Evolutionary conservation across 2,797 vertebrate genomes (phyloP).

Genomic region (Podarcis lilfordi): DNA sequence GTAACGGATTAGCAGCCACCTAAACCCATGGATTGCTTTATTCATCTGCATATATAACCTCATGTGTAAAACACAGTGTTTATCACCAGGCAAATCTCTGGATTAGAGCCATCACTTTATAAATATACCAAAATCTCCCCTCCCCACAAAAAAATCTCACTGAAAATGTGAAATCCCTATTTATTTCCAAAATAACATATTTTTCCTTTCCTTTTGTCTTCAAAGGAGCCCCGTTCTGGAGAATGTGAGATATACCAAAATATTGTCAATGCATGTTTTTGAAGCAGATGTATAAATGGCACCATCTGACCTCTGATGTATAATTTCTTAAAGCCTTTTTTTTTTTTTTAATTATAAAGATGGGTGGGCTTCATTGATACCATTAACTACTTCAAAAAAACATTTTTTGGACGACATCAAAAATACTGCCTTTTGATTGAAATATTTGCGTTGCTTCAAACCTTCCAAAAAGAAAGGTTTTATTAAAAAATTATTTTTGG

Average conservation of each 20-base stretch:
- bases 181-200: neutral
- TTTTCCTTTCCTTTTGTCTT: neutral
- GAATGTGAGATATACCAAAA: neutral
- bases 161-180: neutral
- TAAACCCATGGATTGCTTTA: neutral
- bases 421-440: neutral
- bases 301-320: neutral
- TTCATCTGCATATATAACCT: constrained; percentile 12
- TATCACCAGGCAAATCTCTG: constrained; percentile 12
- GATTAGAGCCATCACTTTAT: constrained; percentile 9
- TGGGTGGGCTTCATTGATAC: neutral
- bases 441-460: neutral
- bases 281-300: neutral
- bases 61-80: neutral
- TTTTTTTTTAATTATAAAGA: neutral
- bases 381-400: neutral
- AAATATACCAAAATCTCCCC: constrained; percentile 3
- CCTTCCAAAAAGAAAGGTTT: neutral
- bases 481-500: neutral
- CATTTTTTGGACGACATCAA: neutral
- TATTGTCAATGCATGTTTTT: constrained; percentile 8
- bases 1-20: neutral
- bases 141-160: neutral
- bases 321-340: neutral
- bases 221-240: neutral